Conservation (phyloP, 2,797 vertebrate genomes). For the Acrocephalus scirpaceus region DNA sequence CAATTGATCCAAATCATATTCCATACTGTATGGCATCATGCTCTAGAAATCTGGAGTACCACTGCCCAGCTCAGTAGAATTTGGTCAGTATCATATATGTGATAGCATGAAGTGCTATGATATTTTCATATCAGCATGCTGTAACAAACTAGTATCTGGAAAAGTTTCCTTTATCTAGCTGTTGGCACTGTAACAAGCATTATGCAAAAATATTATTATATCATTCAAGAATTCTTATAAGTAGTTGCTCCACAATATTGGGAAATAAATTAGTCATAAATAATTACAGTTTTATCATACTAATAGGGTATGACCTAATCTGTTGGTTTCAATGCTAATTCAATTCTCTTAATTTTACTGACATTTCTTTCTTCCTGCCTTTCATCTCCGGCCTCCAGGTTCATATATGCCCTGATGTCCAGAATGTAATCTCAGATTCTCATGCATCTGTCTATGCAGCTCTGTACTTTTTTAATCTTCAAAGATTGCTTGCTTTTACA, state of each 20-base stretch:
- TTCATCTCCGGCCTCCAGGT: fast-evolving
- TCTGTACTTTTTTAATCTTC: neutral
- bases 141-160: neutral
- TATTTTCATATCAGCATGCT: neutral
- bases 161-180: neutral
- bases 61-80: neutral
- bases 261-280: neutral
- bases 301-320: neutral
- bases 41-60: neutral
- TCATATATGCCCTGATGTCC: neutral
- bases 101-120: neutral
- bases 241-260: neutral
- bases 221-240: neutral
- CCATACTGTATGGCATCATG: neutral
- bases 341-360: neutral
- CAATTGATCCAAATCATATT: neutral
- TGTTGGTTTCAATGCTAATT: neutral
- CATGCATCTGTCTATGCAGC: neutral
- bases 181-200: neutral
- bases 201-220: neutral
- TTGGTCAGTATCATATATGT: neutral
- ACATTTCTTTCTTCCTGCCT: neutral
- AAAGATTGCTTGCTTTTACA: neutral
- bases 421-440: neutral
- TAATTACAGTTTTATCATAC: neutral